A percentile compares a stretch with the other conserved stretches of the same genome.
phyloP scores from a whole-genome alignment of 35 echinoderm and acorn worm species.

The Anneissia japonica region DNA sequence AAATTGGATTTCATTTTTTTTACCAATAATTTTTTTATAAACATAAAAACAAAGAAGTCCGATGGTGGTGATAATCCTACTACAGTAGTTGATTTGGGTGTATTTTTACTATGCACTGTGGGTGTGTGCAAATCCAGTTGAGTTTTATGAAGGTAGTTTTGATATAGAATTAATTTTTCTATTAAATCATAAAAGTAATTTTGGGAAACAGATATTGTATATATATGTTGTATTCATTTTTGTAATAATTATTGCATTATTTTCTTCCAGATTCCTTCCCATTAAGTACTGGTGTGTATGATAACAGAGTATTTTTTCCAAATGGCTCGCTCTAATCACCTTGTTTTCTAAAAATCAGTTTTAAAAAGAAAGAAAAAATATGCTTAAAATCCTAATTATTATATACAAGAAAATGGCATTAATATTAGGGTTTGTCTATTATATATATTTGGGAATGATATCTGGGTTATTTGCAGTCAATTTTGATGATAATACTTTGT shows the following conservation, averaged over 20 bases:
- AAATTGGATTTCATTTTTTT: background rate
- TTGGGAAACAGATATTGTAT: background rate
- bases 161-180: background rate
- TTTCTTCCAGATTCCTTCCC: background rate
- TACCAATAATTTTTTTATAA: background rate
- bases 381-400: background rate
- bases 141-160: background rate
- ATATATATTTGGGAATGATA: background rate
- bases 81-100: background rate
- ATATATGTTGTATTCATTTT: conserved; percentile 2
- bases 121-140: background rate
- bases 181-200: background rate
- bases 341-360: background rate
- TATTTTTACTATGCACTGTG: background rate
- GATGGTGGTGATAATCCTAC: background rate
- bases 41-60: background rate
- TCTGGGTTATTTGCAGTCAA: background rate
- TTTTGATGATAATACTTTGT: background rate
- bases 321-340: background rate
- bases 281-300: background rate
- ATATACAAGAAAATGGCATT: background rate
- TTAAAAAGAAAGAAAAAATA: background rate
- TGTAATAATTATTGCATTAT: background rate
- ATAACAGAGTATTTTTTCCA: conserved; percentile 2
- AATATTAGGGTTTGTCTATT: background rate